Conservation (phyloP, 2,797 vertebrate genomes). For the Netta rufina region DNA sequence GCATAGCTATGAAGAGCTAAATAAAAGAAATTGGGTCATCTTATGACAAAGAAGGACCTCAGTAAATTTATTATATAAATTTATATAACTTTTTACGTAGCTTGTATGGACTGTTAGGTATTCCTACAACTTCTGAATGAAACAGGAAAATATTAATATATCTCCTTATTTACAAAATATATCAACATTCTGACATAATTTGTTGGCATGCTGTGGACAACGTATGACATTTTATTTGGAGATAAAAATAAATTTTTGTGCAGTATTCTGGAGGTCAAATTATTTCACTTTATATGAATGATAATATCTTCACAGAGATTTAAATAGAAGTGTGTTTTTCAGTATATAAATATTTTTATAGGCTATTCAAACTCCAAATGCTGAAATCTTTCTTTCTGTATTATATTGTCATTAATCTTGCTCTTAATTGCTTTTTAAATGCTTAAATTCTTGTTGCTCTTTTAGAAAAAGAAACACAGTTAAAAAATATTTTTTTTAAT, state of each 20-base stretch:
- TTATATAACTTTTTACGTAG: no score
- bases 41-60: background rate
- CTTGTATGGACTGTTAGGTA: background rate
- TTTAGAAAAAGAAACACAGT: background rate
- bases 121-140: background rate
- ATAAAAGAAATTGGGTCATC: background rate
- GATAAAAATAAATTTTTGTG: background rate
- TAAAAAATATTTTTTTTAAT: background rate
- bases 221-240: background rate
- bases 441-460: background rate
- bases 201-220: accelerated
- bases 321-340: background rate
- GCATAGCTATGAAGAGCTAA: background rate
- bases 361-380: background rate
- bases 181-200: background rate
- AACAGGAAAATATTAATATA: background rate
- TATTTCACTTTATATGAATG: background rate
- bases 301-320: background rate
- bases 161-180: background rate
- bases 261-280: background rate
- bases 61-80: background rate
- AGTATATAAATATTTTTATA: background rate
- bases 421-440: background rate
- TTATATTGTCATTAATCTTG: background rate
- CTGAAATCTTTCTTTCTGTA: background rate